These are phyloP conservation scores for Gambusia yucatana DNA, from an alignment of 2,797 vertebrate species.

Conservation along the genomic window DNA sequence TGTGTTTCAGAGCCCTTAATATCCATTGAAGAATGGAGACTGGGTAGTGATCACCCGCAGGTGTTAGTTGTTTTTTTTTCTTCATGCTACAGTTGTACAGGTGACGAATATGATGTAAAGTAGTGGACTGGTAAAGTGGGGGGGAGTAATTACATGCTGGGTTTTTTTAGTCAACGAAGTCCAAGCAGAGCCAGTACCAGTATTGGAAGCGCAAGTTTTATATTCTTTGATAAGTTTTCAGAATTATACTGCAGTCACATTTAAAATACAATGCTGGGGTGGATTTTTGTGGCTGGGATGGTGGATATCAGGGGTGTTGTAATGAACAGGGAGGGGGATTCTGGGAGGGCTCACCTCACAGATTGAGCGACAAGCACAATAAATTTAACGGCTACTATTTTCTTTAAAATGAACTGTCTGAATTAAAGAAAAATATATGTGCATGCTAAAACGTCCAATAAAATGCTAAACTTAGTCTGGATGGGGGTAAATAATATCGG, in stretches of 20 bases:
- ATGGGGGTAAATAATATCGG: conserved; percentile 13
- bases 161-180: conserved; percentile 42
- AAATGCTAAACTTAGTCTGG: conserved; percentile 46
- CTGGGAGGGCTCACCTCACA: conserved; percentile 73
- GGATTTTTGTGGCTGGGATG: conserved; percentile 56
- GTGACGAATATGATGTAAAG: conserved; percentile 62
- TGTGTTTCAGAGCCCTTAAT: conserved; percentile 82
- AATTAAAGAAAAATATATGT: conserved; percentile 30
- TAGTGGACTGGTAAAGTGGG: conserved; percentile 48
- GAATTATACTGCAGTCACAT: conserved; percentile 82
- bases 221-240: conserved; percentile 85
- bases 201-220: conserved; percentile 87
- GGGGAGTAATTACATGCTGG: conserved; percentile 50
- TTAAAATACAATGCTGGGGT: conserved; percentile 79
- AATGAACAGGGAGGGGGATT: conserved; percentile 9
- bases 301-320: conserved; percentile 36
- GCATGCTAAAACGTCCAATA: conserved; percentile 59
- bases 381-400: conserved; percentile 70
- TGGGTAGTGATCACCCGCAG: conserved; percentile 75
- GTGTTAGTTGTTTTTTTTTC: conserved; percentile 40
- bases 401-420: conserved; percentile 60
- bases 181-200: conserved; percentile 80
- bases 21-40: conserved; percentile 80
- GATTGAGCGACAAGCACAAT: conserved; percentile 76
- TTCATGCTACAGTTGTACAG: conserved; percentile 83